These are phyloP conservation scores for Mechanitis mazaeus DNA, from an alignment of 2,888 invertebrate genomes.

Conservation along the genomic window DNA sequence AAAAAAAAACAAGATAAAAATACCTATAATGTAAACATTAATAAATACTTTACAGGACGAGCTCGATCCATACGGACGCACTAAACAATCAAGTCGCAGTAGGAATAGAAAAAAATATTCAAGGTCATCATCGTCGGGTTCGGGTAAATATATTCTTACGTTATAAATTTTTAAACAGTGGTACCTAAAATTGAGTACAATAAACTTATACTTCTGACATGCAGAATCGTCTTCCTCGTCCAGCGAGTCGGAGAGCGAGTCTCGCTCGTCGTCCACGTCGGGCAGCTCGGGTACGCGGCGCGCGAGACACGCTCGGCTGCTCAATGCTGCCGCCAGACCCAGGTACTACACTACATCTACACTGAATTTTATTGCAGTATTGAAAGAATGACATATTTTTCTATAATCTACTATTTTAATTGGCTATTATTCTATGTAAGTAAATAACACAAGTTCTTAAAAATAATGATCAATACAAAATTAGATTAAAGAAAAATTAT, in stretches of 20 bases:
- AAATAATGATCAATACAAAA: too few relatives aligned
- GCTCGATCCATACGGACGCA: conserved; percentile 66
- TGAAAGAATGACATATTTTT: background rate
- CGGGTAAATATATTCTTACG: conserved; percentile 43
- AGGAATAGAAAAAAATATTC: conserved; percentile 69
- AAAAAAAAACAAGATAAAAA: conserved; percentile 2
- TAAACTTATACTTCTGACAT: conserved; percentile 7
- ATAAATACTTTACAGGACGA: conserved; percentile 48
- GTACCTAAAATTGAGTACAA: background rate
- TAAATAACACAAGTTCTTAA: too few relatives aligned
- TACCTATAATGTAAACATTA: background rate
- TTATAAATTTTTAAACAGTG: background rate
- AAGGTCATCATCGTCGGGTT: conserved; percentile 69
- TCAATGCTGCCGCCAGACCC: conserved; percentile 65
- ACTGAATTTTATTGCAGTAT: too few relatives aligned
- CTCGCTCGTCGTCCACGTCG: conserved; percentile 67
- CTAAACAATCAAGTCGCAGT: conserved; percentile 50
- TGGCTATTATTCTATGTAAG: background rate
- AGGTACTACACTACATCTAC: conserved; percentile 37
- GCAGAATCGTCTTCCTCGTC: conserved; percentile 69
- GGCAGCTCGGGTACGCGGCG: conserved; percentile 67
- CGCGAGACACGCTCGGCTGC: conserved; percentile 60
- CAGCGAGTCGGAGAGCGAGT: conserved; percentile 71
- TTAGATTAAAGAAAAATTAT: background rate
- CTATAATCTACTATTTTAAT: background rate